Percentiles rank a stretch among this genome's conserved stretches.
Conservation (phyloP, 2,113 vertebrate genomes). For the Malurus elegans region DNA sequence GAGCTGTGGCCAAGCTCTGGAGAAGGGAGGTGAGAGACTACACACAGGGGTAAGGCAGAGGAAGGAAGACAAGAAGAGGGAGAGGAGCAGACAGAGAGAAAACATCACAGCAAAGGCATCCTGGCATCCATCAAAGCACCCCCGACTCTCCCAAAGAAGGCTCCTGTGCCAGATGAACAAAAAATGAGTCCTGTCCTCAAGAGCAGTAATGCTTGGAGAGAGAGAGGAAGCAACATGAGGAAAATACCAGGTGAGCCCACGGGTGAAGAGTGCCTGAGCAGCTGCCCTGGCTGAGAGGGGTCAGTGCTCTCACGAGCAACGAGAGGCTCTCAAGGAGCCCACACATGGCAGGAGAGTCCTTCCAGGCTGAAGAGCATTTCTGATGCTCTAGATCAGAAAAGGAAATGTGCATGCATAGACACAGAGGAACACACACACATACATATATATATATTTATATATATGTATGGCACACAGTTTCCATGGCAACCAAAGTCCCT, state of each 20-base stretch:
- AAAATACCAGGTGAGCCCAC: background rate
- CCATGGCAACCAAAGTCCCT: conserved; percentile 51
- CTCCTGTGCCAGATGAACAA: background rate
- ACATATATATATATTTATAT: rapidly evolving
- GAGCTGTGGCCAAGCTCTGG: background rate
- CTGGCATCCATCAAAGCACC: background rate
- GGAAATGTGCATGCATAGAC: background rate
- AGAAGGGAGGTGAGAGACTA: background rate
- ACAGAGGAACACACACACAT: background rate
- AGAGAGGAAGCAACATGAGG: background rate
- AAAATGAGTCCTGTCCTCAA: background rate
- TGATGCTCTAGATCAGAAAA: background rate
- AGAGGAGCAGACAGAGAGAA: background rate
- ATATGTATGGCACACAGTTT: conserved; percentile 14
- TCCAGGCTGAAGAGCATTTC: background rate
- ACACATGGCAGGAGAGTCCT: background rate
- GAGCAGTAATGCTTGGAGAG: background rate
- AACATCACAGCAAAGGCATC: background rate
- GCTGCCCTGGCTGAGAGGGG: background rate
- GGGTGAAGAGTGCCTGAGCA: background rate
- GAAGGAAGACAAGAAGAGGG: background rate
- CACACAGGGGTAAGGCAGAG: background rate
- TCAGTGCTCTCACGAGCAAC: background rate
- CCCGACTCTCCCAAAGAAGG: background rate
- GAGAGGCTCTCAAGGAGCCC: background rate